phyloP scores from a whole-genome alignment of 2,113 vertebrate species.

The Ctenomys sociabilis region DNA sequence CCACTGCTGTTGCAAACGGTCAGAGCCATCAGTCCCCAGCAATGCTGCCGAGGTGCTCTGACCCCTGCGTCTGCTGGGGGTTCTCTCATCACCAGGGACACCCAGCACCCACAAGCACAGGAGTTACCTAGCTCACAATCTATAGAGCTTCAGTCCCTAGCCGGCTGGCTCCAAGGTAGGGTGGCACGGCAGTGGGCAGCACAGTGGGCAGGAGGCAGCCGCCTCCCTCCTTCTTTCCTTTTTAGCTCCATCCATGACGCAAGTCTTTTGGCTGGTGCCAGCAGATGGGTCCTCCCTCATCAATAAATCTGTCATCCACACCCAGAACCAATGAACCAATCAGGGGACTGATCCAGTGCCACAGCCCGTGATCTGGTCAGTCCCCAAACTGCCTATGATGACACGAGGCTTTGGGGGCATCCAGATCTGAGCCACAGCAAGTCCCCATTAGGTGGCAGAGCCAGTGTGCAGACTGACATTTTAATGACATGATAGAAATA shows the following conservation, averaged over 20 bases:
- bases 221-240: background rate
- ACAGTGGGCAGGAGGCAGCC: background rate
- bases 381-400: background rate
- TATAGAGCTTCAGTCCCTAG: background rate
- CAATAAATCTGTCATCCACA: background rate
- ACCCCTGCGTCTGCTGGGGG: slow-evolving; percentile 43
- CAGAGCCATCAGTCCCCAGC: background rate
- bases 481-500: slow-evolving; percentile 72
- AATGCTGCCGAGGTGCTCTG: background rate
- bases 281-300: background rate
- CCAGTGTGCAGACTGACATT: slow-evolving; percentile 73
- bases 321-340: background rate
- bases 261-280: background rate
- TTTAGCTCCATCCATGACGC: background rate
- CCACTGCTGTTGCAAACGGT: background rate
- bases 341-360: background rate
- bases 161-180: background rate
- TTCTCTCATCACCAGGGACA: background rate
- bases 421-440: background rate
- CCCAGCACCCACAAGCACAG: background rate
- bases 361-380: background rate
- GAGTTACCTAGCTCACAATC: background rate
- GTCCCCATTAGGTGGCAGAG: slow-evolving; percentile 67
- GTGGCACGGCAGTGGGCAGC: background rate
- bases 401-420: background rate